Base-by-base conservation (phyloP, 2,113 vertebrate species). In the Anguilla japonica region DNA sequence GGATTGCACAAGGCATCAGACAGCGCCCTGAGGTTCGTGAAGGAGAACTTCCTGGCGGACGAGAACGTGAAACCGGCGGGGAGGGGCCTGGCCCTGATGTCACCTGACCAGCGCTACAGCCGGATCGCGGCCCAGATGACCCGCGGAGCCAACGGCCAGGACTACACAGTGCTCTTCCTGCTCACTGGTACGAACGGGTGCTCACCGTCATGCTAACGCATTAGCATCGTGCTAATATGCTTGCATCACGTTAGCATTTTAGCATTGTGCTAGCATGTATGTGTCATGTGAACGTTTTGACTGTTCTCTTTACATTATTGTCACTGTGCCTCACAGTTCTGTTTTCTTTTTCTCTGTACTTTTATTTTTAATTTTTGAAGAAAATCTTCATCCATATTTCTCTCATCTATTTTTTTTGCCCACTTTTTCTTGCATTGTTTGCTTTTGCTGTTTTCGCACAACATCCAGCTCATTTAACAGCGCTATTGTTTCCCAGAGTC, bases 41-140 rank as follows among this genome's bases (percentile, higher is more conserved):
- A 96, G 90, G 95, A 96, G 13, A 96, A 95, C 91, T 96, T 96
- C 87, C 90, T 96, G 85, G 90, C 95, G 1, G 95, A 96, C 4
- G 88, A 92, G 34, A 94, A 88, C 0, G 94, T 96, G 78, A 87
- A 60, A 3, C 93, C 95, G 0, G 85, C 80, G 1, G 91, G 88
- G 26, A 83, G 89, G 20, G 63, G 79, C n/a, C 86, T 91, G 18
- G 91, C 91, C 0, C 5, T 96, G 86, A 92, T 94, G 87, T 96
- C 95, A 8, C 79, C 89, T 41, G 91, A 95, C 4, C 91, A 93
- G 85, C 84, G 15, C 43, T 96, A 96, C 89, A 95, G 90, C 71
- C 94, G 93, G 29, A 88, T 96, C 63, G 88, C 81, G 0, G 94
- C 91, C 1, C 94, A 95, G 92, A 93, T 93, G 50, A 94, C 95